Base-by-base conservation (phyloP, 2,797 vertebrate species). In the Sciurus vulgaris region DNA sequence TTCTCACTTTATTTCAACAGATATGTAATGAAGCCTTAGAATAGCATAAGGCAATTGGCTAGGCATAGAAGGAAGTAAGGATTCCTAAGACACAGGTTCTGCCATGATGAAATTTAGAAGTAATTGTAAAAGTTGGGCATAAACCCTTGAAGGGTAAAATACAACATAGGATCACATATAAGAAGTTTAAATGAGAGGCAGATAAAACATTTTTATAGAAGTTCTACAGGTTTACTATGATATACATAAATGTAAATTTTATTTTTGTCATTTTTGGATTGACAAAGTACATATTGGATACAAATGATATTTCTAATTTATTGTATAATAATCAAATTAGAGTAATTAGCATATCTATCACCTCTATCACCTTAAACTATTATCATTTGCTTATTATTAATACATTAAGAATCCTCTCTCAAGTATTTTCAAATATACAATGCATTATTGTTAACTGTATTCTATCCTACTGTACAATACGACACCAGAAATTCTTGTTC, bases 121-220 rank as follows among this genome's bases (percentile, higher is more conserved):
- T 44, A 18, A 74, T 73, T 35, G 13, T 72, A 3, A 26, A 87
- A 90, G 47, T 9, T 65, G 41, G 41, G 67, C n/a, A 33, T 79
- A 76, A 94, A 44, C 41, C n/a, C 90, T 90, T 87, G 17, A 84
- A 89, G 20, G 84, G 26, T 82, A 74, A 91, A 82, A 70, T 56
- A 41, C 77, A 70, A 76, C 56, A 61, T 41, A 73, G 4, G 0
- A 70, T 83, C 44, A 67, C 9, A 79, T 70, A 65, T 38, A 86
- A n/a, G 77, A 61, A 38, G 15, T 70, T 93, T 87, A 91, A 94
- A 47, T 65, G 38, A 88, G 14, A 4, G 12, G 79, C 38, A 38
- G 8, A 73, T 47, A 72, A 70, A 38, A 63, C 11, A 82, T n/a
- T 73, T 81, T 81, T 33, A 15, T 47, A 89, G 35, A 26, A 73